Percentiles rank a stretch among this genome's conserved stretches.
Evolutionary conservation across 2,797 vertebrate genomes (phyloP).

Genomic region (Psittacula echo): DNA sequence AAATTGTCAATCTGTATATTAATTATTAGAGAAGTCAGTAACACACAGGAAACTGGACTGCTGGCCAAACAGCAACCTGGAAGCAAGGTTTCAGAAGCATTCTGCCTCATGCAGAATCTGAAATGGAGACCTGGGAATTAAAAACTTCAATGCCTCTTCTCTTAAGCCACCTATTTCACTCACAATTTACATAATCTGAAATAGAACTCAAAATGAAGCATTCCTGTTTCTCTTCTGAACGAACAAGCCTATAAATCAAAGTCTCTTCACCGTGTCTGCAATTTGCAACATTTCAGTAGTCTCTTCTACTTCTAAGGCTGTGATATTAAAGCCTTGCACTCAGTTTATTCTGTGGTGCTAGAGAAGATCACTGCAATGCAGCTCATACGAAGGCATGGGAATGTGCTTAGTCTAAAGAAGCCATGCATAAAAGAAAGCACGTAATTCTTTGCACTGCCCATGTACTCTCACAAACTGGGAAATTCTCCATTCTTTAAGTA

Average conservation of each 20-base stretch:
- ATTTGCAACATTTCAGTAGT: constrained; percentile 24
- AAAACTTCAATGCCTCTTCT: background rate
- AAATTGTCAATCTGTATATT: background rate
- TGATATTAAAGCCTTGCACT: background rate
- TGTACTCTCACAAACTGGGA: background rate
- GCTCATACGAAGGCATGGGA: background rate
- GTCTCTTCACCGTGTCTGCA: background rate
- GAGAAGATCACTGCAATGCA: background rate
- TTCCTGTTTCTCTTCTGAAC: background rate
- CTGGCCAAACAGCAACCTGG: background rate
- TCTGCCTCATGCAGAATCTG: background rate
- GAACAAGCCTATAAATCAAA: constrained; percentile 43
- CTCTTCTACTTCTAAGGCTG: background rate
- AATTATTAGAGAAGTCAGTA: background rate
- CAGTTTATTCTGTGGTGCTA: background rate
- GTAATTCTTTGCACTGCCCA: background rate
- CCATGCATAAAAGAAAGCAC: background rate
- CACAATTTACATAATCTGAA: constrained; percentile 26
- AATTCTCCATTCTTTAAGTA: background rate
- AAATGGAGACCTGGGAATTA: background rate
- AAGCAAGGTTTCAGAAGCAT: background rate
- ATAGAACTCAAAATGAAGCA: constrained; percentile 43
- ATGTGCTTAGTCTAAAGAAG: background rate
- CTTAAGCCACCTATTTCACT: background rate
- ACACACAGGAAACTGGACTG: background rate